These are phyloP conservation scores for Rhynchonycteris naso DNA, from an alignment of 2,797 vertebrate genomes.

Conservation along the genomic window DNA sequence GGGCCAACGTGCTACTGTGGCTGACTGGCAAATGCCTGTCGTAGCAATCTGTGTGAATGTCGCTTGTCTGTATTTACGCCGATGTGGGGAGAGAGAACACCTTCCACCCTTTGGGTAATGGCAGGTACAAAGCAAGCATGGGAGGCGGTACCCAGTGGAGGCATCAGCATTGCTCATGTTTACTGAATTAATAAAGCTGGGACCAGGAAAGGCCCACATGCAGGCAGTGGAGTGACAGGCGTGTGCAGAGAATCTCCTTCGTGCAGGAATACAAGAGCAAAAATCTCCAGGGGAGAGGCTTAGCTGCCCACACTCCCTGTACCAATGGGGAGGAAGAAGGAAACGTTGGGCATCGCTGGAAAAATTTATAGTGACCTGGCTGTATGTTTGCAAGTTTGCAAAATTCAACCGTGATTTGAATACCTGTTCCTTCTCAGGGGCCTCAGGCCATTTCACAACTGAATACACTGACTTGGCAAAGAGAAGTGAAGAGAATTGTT, in stretches of 20 bases:
- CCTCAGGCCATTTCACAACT: not conserved
- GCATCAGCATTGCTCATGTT: not conserved
- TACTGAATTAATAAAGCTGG: slow-evolving; percentile 2
- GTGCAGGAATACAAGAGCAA: not conserved
- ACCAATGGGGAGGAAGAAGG: not conserved
- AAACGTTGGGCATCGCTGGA: not conserved
- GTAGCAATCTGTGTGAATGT: not conserved
- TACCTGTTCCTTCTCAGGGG: not conserved
- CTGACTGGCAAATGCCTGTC: not conserved
- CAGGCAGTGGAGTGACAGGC: not conserved
- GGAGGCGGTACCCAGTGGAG: not conserved
- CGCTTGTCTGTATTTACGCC: not conserved
- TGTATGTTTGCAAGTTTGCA: not conserved
- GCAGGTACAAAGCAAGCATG: not conserved
- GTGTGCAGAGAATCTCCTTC: not conserved
- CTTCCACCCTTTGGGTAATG: not conserved
- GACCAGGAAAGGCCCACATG: not conserved
- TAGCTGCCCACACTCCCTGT: not conserved
- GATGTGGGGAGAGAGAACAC: not conserved
- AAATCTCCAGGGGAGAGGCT: not conserved
- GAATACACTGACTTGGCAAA: not conserved
- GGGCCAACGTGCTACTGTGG: not conserved
- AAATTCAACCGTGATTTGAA: not conserved
- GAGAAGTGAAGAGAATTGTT: not conserved
- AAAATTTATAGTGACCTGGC: not conserved